Base-by-base conservation (phyloP, 1,140 invertebrate species). In the Teleopsis dalmanni region DNA sequence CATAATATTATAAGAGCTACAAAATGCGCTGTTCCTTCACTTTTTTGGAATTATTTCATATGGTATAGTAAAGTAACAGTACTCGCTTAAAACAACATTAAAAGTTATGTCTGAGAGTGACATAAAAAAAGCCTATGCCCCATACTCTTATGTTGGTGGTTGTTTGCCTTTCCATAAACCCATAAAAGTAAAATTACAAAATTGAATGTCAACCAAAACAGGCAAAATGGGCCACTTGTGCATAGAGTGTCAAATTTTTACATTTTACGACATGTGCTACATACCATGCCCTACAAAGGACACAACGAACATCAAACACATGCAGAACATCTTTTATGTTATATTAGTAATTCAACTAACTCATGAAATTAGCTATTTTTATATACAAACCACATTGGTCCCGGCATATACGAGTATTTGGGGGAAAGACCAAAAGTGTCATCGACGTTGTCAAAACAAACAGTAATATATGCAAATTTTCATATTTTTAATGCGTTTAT, bases 381-480 rank as follows among this genome's bases (percentile, higher is more conserved):
- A 18, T 11, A 37, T 16, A 13, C 4, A 6, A 37, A 19, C 18
- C 18, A 37, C 13, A 40, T 3, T 11, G 11, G 19, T 10, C 9
- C 25, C 4, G 19, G 8, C 37, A 7, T 40, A 8, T 13, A 4
- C n/a, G 19, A 8, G 7, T 10, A 8, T 23, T n/a, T n/a, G n/a
- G n/a, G n/a, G n/a, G n/a, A n/a, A n/a, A n/a, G n/a, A n/a, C n/a
- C n/a, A 48, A 57, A 54, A 57, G 54, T 65, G 62, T 65, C 63
- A 63, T 63, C 60, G 54, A 60, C 60, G 44, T 61, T 59, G 63
- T 65, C 63, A 66, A 63, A 65, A 66, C 62, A 66, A 66, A 66
- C 58, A 60, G 54, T 54, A 65, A 56, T 63, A 59, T 65, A 66
- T 62, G 57, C 47, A 59, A 59, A 59, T 52, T 48, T 48, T 42